Percentiles rank a stretch among this genome's conserved stretches.
phyloP scores from a whole-genome alignment of 2,113 vertebrate genomes.

The Microtus montanus region DNA sequence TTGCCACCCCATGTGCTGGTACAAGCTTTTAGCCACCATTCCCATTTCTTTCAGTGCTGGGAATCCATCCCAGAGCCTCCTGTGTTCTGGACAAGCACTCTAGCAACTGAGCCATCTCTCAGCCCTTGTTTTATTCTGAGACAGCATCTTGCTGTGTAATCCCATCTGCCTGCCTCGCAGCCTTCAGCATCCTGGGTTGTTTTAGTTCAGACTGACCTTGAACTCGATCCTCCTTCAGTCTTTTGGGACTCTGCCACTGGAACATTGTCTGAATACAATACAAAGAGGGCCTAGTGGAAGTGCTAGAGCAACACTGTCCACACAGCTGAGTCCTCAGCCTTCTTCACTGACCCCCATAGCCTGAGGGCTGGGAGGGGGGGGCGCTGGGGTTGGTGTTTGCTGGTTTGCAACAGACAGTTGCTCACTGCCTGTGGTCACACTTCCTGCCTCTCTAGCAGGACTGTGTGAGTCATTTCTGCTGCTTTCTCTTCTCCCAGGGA shows the following conservation, averaged over 20 bases:
- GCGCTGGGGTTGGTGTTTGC: background rate
- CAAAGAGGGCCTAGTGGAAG: background rate
- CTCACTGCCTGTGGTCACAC: background rate
- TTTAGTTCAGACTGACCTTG: background rate
- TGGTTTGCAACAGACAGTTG: background rate
- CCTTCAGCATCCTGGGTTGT: background rate
- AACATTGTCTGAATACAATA: background rate
- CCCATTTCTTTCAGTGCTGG: background rate
- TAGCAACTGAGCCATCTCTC: too few relatives aligned
- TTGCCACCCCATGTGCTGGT: background rate
- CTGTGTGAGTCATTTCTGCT: background rate
- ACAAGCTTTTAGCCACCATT: background rate
- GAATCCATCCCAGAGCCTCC: background rate
- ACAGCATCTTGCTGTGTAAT: background rate
- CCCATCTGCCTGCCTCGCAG: background rate
- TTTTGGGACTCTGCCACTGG: background rate
- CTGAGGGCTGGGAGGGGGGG: background rate
- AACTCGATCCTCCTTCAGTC: background rate
- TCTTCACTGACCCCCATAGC: background rate
- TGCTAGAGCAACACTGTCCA: too few relatives aligned
- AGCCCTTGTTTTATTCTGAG: background rate
- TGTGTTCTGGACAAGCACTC: background rate
- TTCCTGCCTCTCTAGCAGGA: background rate
- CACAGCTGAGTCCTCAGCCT: background rate
- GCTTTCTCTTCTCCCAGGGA: slow-evolving; percentile 86